Conservation (phyloP, 2,113 vertebrate genomes). For the Neodontobutis hainanensis region DNA sequence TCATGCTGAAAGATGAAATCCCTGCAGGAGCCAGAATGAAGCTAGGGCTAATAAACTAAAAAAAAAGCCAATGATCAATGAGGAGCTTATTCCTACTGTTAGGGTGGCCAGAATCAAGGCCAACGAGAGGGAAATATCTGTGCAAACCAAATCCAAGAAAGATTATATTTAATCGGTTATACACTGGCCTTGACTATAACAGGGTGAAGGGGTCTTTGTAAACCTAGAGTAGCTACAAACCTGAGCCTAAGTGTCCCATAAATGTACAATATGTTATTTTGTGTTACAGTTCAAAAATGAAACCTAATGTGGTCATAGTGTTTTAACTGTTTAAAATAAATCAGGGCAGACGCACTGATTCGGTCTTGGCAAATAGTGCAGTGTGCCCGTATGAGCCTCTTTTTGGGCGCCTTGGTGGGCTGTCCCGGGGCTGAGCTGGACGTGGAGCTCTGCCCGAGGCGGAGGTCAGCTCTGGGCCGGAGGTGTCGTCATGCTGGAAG, state of each 20-base stretch:
- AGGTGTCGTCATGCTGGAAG: conserved; percentile 8
- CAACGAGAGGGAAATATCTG: background rate
- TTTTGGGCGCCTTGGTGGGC: conserved; percentile 7
- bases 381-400: background rate
- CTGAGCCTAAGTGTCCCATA: too few species aligned
- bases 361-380: background rate
- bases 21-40: background rate
- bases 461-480: conserved; percentile 22
- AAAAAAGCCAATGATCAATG: too few species aligned
- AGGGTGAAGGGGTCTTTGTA: too few species aligned
- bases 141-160: background rate
- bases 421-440: conserved; percentile 3
- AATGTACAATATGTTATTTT: too few species aligned
- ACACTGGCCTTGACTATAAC: too few species aligned
- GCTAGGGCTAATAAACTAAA: background rate
- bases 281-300: background rate
- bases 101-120: background rate
- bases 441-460: conserved; percentile 13
- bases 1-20: too few species aligned
- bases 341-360: background rate
- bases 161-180: too few species aligned
- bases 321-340: background rate
- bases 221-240: too few species aligned
- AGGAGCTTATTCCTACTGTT: background rate
- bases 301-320: background rate